These are phyloP conservation scores for Orthosia gracilis DNA, from an alignment of 2,888 invertebrate species.

Conservation along the genomic window DNA sequence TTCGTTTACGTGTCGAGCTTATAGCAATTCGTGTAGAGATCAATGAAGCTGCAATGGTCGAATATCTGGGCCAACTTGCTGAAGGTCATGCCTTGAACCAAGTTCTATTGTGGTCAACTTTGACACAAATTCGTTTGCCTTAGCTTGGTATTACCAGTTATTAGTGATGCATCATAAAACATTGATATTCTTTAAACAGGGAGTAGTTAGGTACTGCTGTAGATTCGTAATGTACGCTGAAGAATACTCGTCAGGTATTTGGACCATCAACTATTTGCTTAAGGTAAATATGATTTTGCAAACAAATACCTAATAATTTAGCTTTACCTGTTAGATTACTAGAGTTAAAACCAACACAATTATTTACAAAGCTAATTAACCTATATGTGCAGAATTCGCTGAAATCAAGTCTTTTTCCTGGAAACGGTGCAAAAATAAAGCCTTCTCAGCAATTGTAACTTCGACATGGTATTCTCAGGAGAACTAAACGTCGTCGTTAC, in stretches of 20 bases:
- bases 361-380: conserved; percentile 5
- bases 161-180: conserved; percentile 27
- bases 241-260: neutral
- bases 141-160: conserved; percentile 17
- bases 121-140: conserved; percentile 17
- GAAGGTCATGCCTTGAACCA: conserved; percentile 35
- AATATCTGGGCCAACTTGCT: conserved; percentile 26
- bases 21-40: conserved; percentile 21
- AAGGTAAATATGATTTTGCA: conserved; percentile 13
- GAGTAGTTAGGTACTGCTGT: neutral
- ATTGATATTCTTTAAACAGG: neutral
- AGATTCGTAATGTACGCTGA: conserved; percentile 4
- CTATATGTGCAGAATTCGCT: conserved; percentile 11
- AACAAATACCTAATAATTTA: neutral
- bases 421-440: conserved; percentile 28
- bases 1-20: neutral
- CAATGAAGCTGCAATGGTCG: conserved; percentile 24
- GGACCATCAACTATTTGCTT: neutral
- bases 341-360: conserved; percentile 7
- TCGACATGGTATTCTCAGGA: conserved; percentile 43
- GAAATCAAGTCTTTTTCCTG: conserved; percentile 41
- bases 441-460: conserved; percentile 32
- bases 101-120: conserved; percentile 33
- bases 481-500: conserved; percentile 37
- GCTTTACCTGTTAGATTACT: conserved; percentile 36